phyloP scores from a whole-genome alignment of 2,113 vertebrate species.

The Phocoena phocoena region DNA sequence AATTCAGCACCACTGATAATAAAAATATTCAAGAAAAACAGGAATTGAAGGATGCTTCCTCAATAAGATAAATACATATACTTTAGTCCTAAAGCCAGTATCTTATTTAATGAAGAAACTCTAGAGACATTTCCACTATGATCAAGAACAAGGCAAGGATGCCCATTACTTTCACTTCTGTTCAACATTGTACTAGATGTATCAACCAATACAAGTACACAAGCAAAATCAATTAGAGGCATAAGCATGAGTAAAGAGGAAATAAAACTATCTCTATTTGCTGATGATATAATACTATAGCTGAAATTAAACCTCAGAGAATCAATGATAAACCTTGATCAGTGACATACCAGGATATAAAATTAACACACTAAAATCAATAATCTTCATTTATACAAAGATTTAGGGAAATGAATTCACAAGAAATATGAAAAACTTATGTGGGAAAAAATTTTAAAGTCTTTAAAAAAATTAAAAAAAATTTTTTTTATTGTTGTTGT shows the following conservation, averaged over 20 bases:
- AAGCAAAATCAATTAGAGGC: background rate
- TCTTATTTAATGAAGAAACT: background rate
- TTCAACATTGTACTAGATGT: background rate
- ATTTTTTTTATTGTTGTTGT: too few relatives aligned
- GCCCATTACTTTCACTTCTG: background rate
- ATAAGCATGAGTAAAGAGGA: background rate
- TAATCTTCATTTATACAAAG: background rate
- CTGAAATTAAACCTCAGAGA: background rate
- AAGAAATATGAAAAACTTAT: background rate
- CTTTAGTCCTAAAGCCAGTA: background rate
- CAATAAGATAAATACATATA: background rate
- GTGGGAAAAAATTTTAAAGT: background rate
- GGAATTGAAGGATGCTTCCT: background rate
- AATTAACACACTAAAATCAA: background rate
- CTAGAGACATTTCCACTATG: background rate
- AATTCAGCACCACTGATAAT: background rate
- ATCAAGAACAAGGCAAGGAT: background rate
- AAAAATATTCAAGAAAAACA: background rate
- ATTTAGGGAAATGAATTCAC: background rate
- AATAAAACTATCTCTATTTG: background rate
- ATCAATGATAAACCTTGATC: background rate
- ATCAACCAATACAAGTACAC: background rate
- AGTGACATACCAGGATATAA: background rate
- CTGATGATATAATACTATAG: background rate
- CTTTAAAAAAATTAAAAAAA: too few relatives aligned